phyloP scores from a whole-genome alignment of 2,113 vertebrate species.

The Sakesphorus luctuosus region DNA sequence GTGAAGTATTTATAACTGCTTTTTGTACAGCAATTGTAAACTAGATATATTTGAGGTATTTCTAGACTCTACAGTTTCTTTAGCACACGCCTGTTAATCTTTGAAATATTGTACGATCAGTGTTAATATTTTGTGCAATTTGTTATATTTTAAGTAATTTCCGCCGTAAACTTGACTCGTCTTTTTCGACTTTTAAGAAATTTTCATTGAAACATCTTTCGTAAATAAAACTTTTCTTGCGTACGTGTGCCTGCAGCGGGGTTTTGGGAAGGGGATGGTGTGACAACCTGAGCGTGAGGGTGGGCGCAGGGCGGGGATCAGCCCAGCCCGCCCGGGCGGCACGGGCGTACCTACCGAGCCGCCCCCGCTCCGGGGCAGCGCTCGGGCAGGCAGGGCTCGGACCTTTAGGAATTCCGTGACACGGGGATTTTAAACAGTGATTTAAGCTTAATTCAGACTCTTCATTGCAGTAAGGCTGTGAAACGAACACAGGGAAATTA shows the following conservation, averaged over 20 bases:
- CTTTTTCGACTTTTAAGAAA: constrained; percentile 54
- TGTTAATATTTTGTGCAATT: constrained; percentile 90
- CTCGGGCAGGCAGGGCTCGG: not conserved
- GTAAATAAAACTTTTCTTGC: constrained; percentile 74
- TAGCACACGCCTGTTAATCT: constrained; percentile 76
- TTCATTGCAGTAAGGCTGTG: not conserved
- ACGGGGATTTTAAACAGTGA: not conserved
- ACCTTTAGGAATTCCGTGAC: not conserved
- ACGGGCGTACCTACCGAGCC: not conserved
- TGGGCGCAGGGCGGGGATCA: not conserved
- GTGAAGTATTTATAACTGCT: constrained; percentile 94
- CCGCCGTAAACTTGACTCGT: constrained; percentile 61
- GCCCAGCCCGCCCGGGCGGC: not conserved
- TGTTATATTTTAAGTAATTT: constrained; percentile 79
- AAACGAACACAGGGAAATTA: not conserved
- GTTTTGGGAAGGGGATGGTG: not conserved
- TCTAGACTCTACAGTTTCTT: constrained; percentile 73
- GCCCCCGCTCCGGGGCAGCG: not conserved
- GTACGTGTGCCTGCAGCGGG: not conserved
- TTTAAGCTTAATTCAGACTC: not conserved
- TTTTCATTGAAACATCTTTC: constrained; percentile 52
- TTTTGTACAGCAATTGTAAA: constrained; percentile 89
- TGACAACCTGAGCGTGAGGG: not conserved
- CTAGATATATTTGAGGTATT: constrained; percentile 81
- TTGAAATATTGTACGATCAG: constrained; percentile 79